These are phyloP conservation scores for Apodemus speciosus DNA, from an alignment of 2,113 vertebrate genomes.

Conservation along the genomic window DNA sequence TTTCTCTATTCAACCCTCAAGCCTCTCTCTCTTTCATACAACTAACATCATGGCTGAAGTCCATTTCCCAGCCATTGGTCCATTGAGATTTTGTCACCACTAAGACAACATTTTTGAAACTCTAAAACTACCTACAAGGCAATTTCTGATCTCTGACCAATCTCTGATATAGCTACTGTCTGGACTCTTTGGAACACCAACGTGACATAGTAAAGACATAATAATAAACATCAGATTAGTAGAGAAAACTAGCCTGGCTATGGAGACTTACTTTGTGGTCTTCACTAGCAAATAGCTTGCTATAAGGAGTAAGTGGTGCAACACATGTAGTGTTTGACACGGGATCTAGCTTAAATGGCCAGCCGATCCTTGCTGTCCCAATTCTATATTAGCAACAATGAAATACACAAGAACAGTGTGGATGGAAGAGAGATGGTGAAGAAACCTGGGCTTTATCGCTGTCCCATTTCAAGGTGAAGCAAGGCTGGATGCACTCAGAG, in stretches of 20 bases:
- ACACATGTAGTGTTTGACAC: background rate
- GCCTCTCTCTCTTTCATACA: background rate
- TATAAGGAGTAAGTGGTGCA: background rate
- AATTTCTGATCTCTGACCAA: background rate
- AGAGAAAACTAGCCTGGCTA: background rate
- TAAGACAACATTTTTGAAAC: conserved; percentile 26
- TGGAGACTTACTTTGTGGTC: background rate
- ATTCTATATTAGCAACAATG: background rate
- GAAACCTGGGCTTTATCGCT: background rate
- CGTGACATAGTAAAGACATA: background rate
- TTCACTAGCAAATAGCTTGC: background rate
- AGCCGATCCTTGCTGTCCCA: background rate
- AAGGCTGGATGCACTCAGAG: background rate
- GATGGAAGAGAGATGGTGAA: background rate
- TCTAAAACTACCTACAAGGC: background rate
- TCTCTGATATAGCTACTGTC: background rate
- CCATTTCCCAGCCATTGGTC: background rate
- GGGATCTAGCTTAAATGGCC: background rate
- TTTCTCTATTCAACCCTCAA: background rate
- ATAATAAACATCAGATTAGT: background rate
- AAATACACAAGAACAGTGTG: background rate
- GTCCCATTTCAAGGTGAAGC: background rate
- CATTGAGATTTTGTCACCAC: background rate
- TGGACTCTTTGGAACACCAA: background rate
- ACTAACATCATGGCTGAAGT: background rate